Percentiles rank a stretch among this genome's conserved stretches.
These are phyloP conservation scores for Gypaetus barbatus DNA, from an alignment of 2,797 vertebrate genomes.

Conservation along the genomic window DNA sequence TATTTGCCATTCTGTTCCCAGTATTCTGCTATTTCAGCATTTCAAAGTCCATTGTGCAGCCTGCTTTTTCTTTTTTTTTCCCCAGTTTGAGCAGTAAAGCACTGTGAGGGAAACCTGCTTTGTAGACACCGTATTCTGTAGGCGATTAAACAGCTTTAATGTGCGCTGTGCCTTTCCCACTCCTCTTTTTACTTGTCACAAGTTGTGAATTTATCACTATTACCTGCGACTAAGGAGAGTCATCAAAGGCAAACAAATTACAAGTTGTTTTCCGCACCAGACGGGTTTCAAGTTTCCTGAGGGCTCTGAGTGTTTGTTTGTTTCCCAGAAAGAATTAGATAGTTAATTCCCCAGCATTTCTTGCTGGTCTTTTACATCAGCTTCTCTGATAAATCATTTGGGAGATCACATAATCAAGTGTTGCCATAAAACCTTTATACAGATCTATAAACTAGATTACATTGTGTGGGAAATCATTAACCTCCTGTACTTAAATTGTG, in stretches of 20 bases:
- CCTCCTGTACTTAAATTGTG: conserved; percentile 22
- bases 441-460: conserved; percentile 66
- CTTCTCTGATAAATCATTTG: conserved; percentile 72
- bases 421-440: conserved; percentile 66
- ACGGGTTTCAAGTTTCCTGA: conserved; percentile 38
- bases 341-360: conserved; percentile 57
- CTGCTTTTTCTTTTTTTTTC: not conserved
- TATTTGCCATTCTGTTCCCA: not conserved
- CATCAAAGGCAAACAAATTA: conserved; percentile 31
- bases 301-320: conserved; percentile 15
- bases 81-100: not conserved
- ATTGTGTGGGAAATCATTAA: conserved; percentile 61
- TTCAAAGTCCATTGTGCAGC: not conserved
- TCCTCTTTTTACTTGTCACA: conserved; percentile 27
- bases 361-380: conserved; percentile 74
- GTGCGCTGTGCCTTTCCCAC: not conserved
- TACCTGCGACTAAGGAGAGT: conserved; percentile 20
- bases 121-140: not conserved
- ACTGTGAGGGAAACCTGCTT: not conserved
- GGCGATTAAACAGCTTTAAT: not conserved
- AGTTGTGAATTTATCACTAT: conserved; percentile 29
- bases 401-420: conserved; percentile 63
- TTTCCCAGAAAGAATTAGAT: conserved; percentile 42
- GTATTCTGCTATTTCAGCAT: not conserved
- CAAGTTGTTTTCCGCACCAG: conserved; percentile 28